Conservation (phyloP, 2,888 invertebrate species). For the Hypomecis punctinalis region DNA sequence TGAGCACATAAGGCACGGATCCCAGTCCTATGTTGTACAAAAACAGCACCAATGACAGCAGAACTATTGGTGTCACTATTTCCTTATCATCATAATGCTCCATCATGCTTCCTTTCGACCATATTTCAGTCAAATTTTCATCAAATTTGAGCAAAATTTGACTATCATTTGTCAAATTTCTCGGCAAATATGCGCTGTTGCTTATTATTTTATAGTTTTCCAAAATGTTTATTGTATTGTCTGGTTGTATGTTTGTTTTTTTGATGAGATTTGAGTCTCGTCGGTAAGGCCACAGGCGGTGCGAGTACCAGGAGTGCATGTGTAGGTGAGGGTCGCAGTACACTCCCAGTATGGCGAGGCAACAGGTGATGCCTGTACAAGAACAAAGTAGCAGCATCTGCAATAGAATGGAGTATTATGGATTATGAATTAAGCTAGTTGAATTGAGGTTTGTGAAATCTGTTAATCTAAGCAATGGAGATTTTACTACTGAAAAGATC, state of each 20-base stretch:
- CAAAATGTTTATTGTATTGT: constrained; percentile 44
- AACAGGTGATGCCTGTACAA: constrained; percentile 76
- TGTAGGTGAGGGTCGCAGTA: constrained; percentile 76
- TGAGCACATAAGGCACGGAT: constrained; percentile 78
- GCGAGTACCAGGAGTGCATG: constrained; percentile 69
- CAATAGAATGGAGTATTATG: constrained; percentile 45
- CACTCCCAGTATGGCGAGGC: constrained; percentile 70
- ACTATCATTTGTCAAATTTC: constrained; percentile 52
- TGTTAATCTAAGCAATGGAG: too few relatives aligned
- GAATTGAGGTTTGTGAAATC: too few relatives aligned
- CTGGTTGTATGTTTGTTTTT: constrained; percentile 39
- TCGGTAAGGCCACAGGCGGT: constrained; percentile 65
- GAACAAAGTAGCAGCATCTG: constrained; percentile 77
- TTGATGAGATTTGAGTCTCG: constrained; percentile 37
- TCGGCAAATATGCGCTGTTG: constrained; percentile 44
- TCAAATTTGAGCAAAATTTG: constrained; percentile 44
- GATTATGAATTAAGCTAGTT: too few relatives aligned
- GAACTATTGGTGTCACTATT: constrained; percentile 70
- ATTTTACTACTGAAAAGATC: too few relatives aligned
- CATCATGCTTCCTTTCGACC: constrained; percentile 50
- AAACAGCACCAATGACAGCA: constrained; percentile 72
- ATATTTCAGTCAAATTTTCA: constrained; percentile 43
- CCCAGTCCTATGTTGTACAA: constrained; percentile 79
- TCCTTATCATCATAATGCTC: constrained; percentile 48
- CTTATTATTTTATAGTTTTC: constrained; percentile 11